These are phyloP conservation scores for Hypotaenidia okinawae DNA, from an alignment of 2,797 vertebrate genomes.

Conservation along the genomic window DNA sequence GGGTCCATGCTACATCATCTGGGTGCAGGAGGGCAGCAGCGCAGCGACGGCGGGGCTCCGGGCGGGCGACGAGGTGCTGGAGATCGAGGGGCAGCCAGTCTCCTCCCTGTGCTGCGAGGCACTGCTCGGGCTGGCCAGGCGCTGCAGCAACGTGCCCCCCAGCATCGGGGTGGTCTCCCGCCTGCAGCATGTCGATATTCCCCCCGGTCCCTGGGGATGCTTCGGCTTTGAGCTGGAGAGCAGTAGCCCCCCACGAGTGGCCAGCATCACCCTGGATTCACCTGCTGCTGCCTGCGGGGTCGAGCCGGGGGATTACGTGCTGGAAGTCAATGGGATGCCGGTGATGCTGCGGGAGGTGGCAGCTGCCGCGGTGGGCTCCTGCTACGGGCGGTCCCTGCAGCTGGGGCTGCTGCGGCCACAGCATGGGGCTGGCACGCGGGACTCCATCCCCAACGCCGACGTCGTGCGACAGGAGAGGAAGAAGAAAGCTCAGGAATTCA, in stretches of 20 bases:
- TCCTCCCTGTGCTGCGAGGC: conserved; percentile 82
- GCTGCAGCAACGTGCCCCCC: conserved; percentile 90
- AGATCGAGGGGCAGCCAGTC: conserved; percentile 93
- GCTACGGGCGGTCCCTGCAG: conserved; percentile 76
- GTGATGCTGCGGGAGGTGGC: conserved; percentile 81
- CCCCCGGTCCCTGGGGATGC: conserved; percentile 77
- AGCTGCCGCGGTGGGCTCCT: conserved; percentile 79
- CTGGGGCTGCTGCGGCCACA: conserved; percentile 86
- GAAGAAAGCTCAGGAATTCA: conserved; percentile 92
- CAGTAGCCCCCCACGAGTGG: conserved; percentile 84
- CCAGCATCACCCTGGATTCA: conserved; percentile 82
- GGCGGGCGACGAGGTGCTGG: conserved; percentile 93
- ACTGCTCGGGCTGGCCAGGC: conserved; percentile 84
- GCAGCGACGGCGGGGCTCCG: conserved; percentile 89
- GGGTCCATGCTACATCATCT: conserved; percentile 92
- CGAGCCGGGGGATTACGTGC: conserved; percentile 85
- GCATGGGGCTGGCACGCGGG: conserved; percentile 51
- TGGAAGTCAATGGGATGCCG: conserved; percentile 87
- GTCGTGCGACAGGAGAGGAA: conserved; percentile 81
- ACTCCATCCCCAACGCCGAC: conserved; percentile 68
- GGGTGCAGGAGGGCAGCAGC: conserved; percentile 93
- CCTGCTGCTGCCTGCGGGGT: conserved; percentile 85
- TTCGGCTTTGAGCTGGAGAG: conserved; percentile 86
- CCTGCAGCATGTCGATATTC: conserved; percentile 83
- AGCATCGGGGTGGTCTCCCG: conserved; percentile 95